Percentiles rank a stretch among this genome's conserved stretches.
Conservation (phyloP, 1,140 invertebrate species). For the Eriocheir sinensis region DNA sequence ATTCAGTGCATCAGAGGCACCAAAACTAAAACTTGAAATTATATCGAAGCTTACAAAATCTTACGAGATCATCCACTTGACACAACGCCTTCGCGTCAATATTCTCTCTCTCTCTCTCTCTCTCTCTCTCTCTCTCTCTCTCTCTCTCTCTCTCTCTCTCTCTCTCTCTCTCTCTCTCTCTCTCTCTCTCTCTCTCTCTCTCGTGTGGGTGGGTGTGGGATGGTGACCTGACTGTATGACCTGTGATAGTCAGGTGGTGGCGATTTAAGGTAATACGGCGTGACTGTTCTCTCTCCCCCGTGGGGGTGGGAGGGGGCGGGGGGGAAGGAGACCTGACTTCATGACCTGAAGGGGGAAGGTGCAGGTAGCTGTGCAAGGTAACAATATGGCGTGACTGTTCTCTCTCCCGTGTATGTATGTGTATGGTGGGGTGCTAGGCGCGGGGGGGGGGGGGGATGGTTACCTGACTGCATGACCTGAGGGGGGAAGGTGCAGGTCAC, state of each 20-base stretch:
- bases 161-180: conserved; percentile 10
- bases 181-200: too few species aligned
- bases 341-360: background rate
- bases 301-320: background rate
- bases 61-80: background rate
- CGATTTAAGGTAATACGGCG: background rate
- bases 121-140: conserved; percentile 22
- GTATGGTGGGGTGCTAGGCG: too few species aligned
- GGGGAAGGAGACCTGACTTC: background rate
- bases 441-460: too few species aligned
- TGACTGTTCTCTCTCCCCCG: background rate
- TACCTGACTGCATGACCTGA: too few species aligned
- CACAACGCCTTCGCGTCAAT: background rate
- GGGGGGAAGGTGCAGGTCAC: too few species aligned
- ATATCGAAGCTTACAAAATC: background rate
- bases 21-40: background rate
- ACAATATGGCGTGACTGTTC: too few species aligned
- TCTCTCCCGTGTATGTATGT: too few species aligned
- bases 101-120: background rate
- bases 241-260: background rate
- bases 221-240: too few species aligned
- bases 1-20: background rate
- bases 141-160: conserved; percentile 22
- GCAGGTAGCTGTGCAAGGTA: too few species aligned
- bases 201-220: too few species aligned